Percentiles rank a stretch among this genome's conserved stretches.
Conservation (phyloP, 92 coral and sea anemone genomes). For the Epizoanthus fatuus region DNA sequence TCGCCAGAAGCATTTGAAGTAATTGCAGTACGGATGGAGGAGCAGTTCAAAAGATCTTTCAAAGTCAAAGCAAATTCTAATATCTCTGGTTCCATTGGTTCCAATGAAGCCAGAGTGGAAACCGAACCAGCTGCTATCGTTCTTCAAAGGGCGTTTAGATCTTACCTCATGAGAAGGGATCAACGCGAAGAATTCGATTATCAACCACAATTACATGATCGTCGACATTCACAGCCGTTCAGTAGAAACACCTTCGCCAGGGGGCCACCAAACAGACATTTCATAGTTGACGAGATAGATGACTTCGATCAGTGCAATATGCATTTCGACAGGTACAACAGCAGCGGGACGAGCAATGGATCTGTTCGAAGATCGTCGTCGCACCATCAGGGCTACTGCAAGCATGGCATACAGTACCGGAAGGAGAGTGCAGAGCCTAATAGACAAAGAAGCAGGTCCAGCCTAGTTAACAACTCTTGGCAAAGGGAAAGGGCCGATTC, state of each 20-base stretch:
- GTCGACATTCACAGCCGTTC: neutral
- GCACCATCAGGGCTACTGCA: slow-evolving; percentile 4
- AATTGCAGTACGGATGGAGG: slow-evolving; percentile 88
- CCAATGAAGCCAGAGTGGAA: slow-evolving; percentile 1
- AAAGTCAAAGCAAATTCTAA: slow-evolving; percentile 30
- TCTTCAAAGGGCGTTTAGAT: slow-evolving; percentile 44
- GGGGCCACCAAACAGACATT: neutral
- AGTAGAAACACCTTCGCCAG: neutral
- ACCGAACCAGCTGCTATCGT: slow-evolving; percentile 26
- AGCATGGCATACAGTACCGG: slow-evolving; percentile 18
- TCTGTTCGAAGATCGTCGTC: slow-evolving; percentile 16
- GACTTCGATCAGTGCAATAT: slow-evolving; percentile 12
- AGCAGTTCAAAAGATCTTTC: slow-evolving; percentile 80
- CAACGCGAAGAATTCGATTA: neutral
- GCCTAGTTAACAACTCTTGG: neutral
- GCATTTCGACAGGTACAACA: slow-evolving; percentile 35
- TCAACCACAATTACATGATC: neutral
- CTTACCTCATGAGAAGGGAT: slow-evolving; percentile 21
- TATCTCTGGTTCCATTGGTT: slow-evolving; percentile 13
- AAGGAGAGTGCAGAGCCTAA: neutral
- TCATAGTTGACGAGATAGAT: neutral
- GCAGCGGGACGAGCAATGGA: slow-evolving; percentile 22
- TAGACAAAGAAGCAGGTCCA: neutral
- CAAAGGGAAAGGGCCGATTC: neutral
- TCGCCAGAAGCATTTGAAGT: slow-evolving; percentile 90